Base-by-base conservation (phyloP, 2,888 invertebrate species). In the Agriopis marginaria region DNA sequence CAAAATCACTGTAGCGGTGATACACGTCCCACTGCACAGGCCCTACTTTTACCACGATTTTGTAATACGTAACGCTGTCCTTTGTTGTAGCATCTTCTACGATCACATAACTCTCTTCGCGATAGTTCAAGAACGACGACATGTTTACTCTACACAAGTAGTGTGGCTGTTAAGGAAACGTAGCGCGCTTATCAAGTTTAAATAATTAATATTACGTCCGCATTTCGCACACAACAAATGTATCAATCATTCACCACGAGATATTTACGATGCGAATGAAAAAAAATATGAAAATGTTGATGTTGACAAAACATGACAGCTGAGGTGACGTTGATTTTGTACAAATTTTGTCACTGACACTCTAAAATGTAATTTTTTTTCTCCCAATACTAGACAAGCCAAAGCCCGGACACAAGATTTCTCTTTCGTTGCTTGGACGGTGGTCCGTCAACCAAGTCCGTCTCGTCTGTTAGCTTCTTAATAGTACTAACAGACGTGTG, bases 1-100 rank as follows among this genome's bases (percentile, higher is more conserved):
- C 96, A 90, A 99, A 99, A 81, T 99, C 98, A 85, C 96, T 98
- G 93, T 98, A 99, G 76, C 99, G 96, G 89, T 97, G 97, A 79
- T 96, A 96, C 9, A 99, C 97, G 75, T 95, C 96, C 99, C 99
- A 99, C 71, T 95, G 95, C 70, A 97, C 95, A 71, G 95, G 91
- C n/a, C 95, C 96, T 32, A 98, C 95, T 82, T 94, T 95, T 80
- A 97, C 95, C 82, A 94, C 93, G 74, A 98, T 97, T 82, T 95
- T 95, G 85, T 98, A 98, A 87, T 95, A 97, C 0, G 96, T 97
- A 69, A 97, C 95, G 79, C 95, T 95, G 65, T 96, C 96, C 73
- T 95, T 95, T 77, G 96, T 96, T 73, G 95, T 95, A 45, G 95
- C 94, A 67, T 95, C 95, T 44, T 96, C 96, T 75, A 98, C 96